These are phyloP conservation scores for Forbesichthys papilliferus DNA, from an alignment of 2,113 vertebrate species.

Conservation along the genomic window DNA sequence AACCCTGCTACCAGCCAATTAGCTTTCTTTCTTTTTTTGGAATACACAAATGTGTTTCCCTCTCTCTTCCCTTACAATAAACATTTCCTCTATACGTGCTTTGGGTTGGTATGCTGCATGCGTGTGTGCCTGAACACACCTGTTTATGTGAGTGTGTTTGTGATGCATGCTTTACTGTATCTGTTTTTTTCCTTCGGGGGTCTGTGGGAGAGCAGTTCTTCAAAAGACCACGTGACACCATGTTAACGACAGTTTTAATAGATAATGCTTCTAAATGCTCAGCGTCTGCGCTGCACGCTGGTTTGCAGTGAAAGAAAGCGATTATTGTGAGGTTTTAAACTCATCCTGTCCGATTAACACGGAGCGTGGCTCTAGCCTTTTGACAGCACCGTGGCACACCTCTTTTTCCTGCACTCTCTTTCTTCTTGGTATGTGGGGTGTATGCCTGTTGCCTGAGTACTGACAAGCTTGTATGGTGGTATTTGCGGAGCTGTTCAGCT, in stretches of 20 bases:
- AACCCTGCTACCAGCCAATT: slow-evolving; percentile 45
- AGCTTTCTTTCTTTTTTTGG: slow-evolving; percentile 34
- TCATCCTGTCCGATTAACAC: slow-evolving; percentile 12
- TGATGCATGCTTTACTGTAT: slow-evolving; percentile 16
- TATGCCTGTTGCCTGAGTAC: slow-evolving; percentile 24
- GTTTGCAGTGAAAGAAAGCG: slow-evolving; percentile 17
- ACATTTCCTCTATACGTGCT: slow-evolving; percentile 15
- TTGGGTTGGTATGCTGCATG: slow-evolving; percentile 13
- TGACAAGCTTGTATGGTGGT: slow-evolving; percentile 28
- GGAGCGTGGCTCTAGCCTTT: slow-evolving; percentile 1
- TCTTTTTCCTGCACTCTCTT: slow-evolving; percentile 40
- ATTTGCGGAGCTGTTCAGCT: slow-evolving; percentile 39
- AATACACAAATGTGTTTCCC: slow-evolving; percentile 11
- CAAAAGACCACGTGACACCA: slow-evolving; percentile 38
- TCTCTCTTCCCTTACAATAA: slow-evolving; percentile 14
- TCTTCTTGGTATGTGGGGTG: slow-evolving; percentile 29
- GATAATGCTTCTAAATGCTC: slow-evolving; percentile 21
- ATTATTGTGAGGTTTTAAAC: slow-evolving; percentile 6
- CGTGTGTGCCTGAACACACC: slow-evolving; percentile 5
- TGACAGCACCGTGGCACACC: slow-evolving; percentile 34
- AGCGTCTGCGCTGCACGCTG: slow-evolving; percentile 24
- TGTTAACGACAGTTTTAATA: slow-evolving; percentile 35
- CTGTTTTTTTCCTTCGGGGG: slow-evolving; percentile 10
- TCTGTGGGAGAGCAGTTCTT: slow-evolving; percentile 9
- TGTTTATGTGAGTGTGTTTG: slow-evolving; percentile 1